Evolutionary conservation across 2,797 vertebrate species (phyloP), one percentile per base, ranked within the genome.

Genomic region (Tachyglossus aculeatus): DNA sequence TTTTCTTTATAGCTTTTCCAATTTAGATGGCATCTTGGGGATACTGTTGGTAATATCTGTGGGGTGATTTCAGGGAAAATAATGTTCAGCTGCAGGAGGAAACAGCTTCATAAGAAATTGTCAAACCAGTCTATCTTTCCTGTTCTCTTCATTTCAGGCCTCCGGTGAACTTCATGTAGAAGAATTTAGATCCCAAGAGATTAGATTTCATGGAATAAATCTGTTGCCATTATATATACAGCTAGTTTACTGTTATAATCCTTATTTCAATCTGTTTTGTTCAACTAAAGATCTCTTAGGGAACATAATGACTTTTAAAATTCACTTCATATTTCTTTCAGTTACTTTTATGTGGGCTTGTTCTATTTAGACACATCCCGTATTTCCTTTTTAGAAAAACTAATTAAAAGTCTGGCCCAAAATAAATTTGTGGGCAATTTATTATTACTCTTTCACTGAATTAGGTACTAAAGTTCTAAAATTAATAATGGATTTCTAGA

Each of bases 201-300:
- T 40, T 53, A 77, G 44, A 31, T n/a, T 73, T 58, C 25, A 54
- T 22, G 5, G 37, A 83, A 74, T 27, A 80, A 81, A 85, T 52
- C 1, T 18, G 18, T 3, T 57, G 2, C 71, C 65, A 38, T 16
- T 66, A 31, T 1, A 37, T 33, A 53, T 71, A 54, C 44, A 64
- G 76, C 10, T 29, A 65, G 37, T 29, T 76, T 62, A 31, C 63
- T 25, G 32, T 9, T 72, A 11, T 61, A 66, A 61, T 71, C 15
- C 53, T n/a, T n/a, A n/a, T n/a, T n/a, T n/a, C 47, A 69, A 51
- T 69, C 52, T 72, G 36, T n/a, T n/a, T n/a, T n/a, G n/a, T 56
- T 63, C 50, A 39, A n/a, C n/a, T n/a, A n/a, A 73, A 48, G 25
- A 29, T 48, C 48, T 48, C 45, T 48, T 44, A 74, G 67, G 65